These are phyloP conservation scores for Argyresthia goedartella DNA, from an alignment of 2,888 invertebrate species.

Conservation along the genomic window DNA sequence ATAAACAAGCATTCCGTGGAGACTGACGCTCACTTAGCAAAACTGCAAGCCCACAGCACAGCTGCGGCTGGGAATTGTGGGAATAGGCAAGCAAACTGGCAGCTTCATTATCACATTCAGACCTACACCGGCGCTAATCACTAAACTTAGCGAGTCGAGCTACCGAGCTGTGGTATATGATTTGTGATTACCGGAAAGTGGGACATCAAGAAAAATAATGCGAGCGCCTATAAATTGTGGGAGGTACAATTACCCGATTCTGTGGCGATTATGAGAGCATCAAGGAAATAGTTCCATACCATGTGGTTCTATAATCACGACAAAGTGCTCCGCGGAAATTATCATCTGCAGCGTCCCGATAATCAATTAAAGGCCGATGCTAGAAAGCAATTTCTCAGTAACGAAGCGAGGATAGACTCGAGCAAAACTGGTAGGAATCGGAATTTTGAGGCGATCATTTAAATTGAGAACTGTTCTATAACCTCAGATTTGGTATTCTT, in stretches of 20 bases:
- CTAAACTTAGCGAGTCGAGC: not conserved
- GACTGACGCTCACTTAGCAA: slow-evolving; percentile 12
- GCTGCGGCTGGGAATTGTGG: not conserved
- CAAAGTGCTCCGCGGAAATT: slow-evolving; percentile 36
- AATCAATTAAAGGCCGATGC: slow-evolving; percentile 34
- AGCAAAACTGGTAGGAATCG: too few species aligned
- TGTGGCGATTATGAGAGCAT: slow-evolving; percentile 34
- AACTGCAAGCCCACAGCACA: not conserved
- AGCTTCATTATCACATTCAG: slow-evolving; percentile 19
- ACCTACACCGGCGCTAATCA: not conserved
- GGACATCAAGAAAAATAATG: too few species aligned
- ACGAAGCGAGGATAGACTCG: too few species aligned
- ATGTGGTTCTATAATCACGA: slow-evolving; percentile 49
- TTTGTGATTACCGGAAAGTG: too few species aligned
- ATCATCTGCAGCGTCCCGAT: slow-evolving; percentile 39
- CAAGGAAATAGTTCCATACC: slow-evolving; percentile 42
- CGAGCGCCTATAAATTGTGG: too few species aligned
- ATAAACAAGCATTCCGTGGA: slow-evolving; percentile 7
- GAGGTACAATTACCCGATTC: slow-evolving; percentile 22
- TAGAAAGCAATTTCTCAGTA: too few species aligned
- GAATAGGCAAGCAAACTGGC: slow-evolving; percentile 5
- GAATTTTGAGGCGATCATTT: too few species aligned
- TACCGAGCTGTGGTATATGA: not conserved
- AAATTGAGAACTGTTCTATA: too few species aligned
- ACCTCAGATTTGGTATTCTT: too few species aligned